Conservation (phyloP, 2,888 invertebrate species). For the Gymnoscelis rufifasciata region DNA sequence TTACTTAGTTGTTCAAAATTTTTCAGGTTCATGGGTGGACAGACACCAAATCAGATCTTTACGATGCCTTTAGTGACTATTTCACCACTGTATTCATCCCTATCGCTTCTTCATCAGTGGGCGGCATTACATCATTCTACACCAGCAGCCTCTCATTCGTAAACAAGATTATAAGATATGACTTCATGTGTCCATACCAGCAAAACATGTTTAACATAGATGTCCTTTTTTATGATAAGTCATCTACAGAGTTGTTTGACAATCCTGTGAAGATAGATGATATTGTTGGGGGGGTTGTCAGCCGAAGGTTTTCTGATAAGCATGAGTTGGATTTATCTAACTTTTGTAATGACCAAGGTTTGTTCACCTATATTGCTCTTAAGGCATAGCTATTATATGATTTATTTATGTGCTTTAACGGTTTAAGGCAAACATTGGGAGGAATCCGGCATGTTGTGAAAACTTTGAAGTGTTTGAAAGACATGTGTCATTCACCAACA, state of each 20-base stretch:
- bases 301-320: conserved; percentile 48
- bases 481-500: too few relatives aligned
- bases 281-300: conserved; percentile 51
- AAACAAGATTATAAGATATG: conserved; percentile 52
- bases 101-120: conserved; percentile 41
- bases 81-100: conserved; percentile 50
- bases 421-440: too few relatives aligned
- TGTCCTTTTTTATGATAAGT: conserved; percentile 59
- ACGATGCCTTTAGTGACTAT: conserved; percentile 49
- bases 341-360: conserved; percentile 61
- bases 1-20: not conserved
- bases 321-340: conserved; percentile 58
- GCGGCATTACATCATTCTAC: conserved; percentile 53
- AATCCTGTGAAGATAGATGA: conserved; percentile 48
- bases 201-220: conserved; percentile 60
- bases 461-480: too few relatives aligned
- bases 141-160: conserved; percentile 55
- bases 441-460: too few relatives aligned
- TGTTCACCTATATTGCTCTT: too few relatives aligned
- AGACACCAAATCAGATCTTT: conserved; percentile 41
- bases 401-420: too few relatives aligned
- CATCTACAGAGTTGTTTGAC: conserved; percentile 53
- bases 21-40: conserved; percentile 63
- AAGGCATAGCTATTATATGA: too few relatives aligned
- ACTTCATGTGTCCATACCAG: conserved; percentile 60